Conservation (phyloP, 2,797 vertebrate species). For the Hydrophis major region DNA sequence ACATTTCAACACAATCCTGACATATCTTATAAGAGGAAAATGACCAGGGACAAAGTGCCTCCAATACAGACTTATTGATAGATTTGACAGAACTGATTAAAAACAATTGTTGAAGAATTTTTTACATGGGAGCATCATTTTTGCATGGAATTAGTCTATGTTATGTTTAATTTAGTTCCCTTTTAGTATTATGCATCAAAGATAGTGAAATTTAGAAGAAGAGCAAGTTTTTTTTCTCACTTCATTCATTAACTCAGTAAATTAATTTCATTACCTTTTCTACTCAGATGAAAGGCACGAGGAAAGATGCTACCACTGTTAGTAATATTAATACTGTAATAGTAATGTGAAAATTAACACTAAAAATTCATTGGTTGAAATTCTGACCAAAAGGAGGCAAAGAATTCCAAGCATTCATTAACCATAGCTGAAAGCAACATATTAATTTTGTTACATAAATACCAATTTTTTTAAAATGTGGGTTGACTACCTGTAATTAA, state of each 20-base stretch:
- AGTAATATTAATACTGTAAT: background rate
- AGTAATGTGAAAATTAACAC: background rate
- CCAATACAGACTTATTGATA: background rate
- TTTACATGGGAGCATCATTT: background rate
- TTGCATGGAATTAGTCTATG: background rate
- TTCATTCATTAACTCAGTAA: background rate
- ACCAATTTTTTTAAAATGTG: background rate
- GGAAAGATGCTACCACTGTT: background rate
- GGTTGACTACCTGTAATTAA: background rate
- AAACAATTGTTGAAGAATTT: background rate
- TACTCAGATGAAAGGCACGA: background rate
- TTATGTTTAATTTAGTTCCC: background rate
- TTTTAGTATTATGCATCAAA: background rate
- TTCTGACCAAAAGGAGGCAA: background rate
- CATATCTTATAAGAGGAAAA: background rate
- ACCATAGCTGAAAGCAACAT: background rate
- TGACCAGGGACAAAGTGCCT: background rate
- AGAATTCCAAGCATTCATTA: background rate
- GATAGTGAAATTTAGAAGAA: background rate
- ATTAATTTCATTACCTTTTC: background rate
- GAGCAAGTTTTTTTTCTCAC: background rate
- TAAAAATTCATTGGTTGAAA: background rate
- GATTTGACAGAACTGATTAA: background rate
- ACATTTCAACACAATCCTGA: background rate
- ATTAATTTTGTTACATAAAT: background rate